Conservation (phyloP, 2,888 invertebrate species). For the Lasioglossum morio region DNA sequence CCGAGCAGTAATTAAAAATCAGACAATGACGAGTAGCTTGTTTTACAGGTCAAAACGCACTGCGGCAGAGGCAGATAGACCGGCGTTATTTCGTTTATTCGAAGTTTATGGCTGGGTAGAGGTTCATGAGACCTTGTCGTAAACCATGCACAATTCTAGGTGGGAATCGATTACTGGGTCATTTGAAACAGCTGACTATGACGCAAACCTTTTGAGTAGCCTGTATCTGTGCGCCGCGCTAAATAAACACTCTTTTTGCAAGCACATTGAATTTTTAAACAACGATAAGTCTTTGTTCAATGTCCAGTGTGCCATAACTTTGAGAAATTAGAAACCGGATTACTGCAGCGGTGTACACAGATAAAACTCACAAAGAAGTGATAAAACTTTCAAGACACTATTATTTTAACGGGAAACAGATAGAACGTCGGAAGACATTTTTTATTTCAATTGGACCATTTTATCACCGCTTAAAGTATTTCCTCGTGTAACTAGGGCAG, state of each 20-base stretch:
- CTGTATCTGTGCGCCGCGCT: not conserved
- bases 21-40: not conserved
- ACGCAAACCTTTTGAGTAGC: not conserved
- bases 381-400: not conserved
- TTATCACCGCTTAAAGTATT: not conserved
- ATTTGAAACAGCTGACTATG: not conserved
- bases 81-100: not conserved
- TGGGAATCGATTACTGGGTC: constrained; percentile 4
- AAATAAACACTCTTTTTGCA: not conserved
- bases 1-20: not conserved
- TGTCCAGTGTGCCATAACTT: not conserved
- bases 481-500: not conserved
- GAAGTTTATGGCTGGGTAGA: not conserved
- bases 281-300: not conserved
- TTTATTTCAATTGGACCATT: not conserved
- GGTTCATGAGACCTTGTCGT: not conserved
- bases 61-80: not conserved
- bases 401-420: not conserved
- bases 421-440: not conserved
- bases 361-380: not conserved
- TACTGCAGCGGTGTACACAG: not conserved
- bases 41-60: not conserved
- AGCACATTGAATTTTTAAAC: not conserved
- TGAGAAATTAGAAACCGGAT: not conserved
- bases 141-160: not conserved